phyloP scores from a whole-genome alignment of 1,140 invertebrate genomes.

The Himalopsyche phryganea region DNA sequence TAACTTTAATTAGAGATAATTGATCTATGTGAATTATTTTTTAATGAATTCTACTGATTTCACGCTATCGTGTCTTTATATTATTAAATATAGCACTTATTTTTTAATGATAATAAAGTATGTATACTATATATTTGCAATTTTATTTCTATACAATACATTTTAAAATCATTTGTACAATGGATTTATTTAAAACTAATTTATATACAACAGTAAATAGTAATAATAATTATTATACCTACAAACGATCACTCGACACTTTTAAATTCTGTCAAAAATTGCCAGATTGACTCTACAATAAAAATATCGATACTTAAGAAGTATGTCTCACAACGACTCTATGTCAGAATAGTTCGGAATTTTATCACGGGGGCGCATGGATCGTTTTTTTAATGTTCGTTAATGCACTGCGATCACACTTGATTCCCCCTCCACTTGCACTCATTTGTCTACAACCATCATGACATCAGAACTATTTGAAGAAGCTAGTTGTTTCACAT shows the following conservation, averaged over 20 bases:
- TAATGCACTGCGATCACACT: conserved; percentile 34
- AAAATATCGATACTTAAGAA: too few relatives aligned
- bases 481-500: conserved; percentile 58
- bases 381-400: not conserved
- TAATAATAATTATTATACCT: too few relatives aligned
- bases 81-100: conserved; percentile 5
- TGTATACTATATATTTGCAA: conserved; percentile 17
- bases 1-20: conserved; percentile 1
- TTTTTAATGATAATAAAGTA: conserved; percentile 9
- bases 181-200: conserved; percentile 11
- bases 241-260: too few relatives aligned
- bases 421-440: conserved; percentile 33
- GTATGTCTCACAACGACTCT: too few relatives aligned
- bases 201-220: conserved; percentile 12
- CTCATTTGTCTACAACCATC: conserved; percentile 34
- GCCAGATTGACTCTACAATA: too few relatives aligned
- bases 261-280: too few relatives aligned
- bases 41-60: conserved; percentile 12
- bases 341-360: too few relatives aligned
- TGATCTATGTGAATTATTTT: conserved; percentile 15
- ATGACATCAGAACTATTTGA: conserved; percentile 37
- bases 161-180: conserved; percentile 21
- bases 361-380: too few relatives aligned
- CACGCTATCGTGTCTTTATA: conserved; percentile 2
- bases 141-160: conserved; percentile 18